Evolutionary conservation across 2,113 vertebrate genomes (phyloP).

Genomic region (Neodon shergylaensis): DNA sequence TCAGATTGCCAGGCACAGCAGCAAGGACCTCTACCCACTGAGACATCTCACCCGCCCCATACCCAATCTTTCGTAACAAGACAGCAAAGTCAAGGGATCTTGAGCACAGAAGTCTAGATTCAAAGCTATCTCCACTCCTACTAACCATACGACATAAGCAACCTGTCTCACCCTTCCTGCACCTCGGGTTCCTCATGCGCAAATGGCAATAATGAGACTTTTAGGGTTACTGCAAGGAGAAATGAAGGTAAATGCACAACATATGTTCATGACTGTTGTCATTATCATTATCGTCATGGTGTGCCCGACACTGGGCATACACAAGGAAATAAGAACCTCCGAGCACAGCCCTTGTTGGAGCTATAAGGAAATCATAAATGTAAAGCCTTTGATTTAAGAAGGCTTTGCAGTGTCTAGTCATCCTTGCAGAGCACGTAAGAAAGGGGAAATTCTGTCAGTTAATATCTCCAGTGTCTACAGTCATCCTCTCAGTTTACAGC

Average conservation of each 20-base stretch:
- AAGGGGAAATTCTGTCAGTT: conserved; percentile 66
- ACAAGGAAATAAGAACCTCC: conserved; percentile 53
- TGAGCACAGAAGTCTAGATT: background rate
- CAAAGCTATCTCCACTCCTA: background rate
- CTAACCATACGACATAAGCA: background rate
- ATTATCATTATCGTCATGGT: background rate
- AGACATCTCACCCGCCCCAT: background rate
- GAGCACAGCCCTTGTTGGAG: background rate
- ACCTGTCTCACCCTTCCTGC: background rate
- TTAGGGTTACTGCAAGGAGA: background rate
- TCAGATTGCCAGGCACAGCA: background rate
- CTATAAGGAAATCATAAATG: conserved; percentile 46
- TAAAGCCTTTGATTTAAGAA: conserved; percentile 67
- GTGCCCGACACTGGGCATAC: background rate
- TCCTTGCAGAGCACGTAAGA: conserved; percentile 69
- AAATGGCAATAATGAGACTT: background rate
- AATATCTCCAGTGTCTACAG: conserved; percentile 61
- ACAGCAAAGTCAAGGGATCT: background rate
- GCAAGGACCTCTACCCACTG: background rate
- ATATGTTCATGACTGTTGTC: background rate
- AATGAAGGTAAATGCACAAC: background rate
- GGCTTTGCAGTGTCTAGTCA: conserved; percentile 70
- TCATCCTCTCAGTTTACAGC: conserved; percentile 63
- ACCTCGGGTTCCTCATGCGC: background rate
- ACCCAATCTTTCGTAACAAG: background rate